These are phyloP conservation scores for Xanthorhoe designata DNA, from an alignment of 2,888 invertebrate species.

Conservation along the genomic window DNA sequence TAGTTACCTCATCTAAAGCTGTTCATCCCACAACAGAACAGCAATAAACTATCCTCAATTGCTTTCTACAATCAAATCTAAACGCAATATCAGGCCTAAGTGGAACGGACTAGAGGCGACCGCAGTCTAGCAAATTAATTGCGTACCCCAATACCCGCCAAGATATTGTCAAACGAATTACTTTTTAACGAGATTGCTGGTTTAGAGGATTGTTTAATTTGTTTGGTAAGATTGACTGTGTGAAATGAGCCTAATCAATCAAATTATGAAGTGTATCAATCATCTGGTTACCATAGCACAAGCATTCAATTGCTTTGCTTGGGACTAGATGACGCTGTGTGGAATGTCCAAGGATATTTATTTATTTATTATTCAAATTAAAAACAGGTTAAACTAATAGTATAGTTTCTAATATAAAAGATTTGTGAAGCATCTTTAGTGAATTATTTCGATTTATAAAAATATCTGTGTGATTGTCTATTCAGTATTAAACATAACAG, in stretches of 20 bases:
- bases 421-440: no score
- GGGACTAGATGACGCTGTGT: no score
- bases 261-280: background rate
- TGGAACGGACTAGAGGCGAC: conserved; percentile 62
- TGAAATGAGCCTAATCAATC: conserved; percentile 16
- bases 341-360: no score
- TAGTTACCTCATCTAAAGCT: no score
- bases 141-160: conserved; percentile 67
- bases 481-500: no score
- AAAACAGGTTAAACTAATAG: no score
- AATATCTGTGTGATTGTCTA: no score
- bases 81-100: conserved; percentile 43
- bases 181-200: conserved; percentile 63
- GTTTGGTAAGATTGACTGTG: conserved; percentile 12
- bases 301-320: no score
- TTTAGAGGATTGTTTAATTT: conserved; percentile 35
- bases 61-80: conserved; percentile 8
- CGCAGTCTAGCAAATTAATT: conserved; percentile 80
- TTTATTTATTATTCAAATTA: no score
- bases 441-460: no score
- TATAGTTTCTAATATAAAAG: no score
- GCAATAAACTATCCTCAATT: conserved; percentile 9
- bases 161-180: conserved; percentile 72
- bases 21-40: background rate
- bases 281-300: background rate